Evolutionary conservation across 2,888 invertebrate genomes (phyloP), one percentile per base, ranked within the genome.

Genomic region (Polyommatus icarus): DNA sequence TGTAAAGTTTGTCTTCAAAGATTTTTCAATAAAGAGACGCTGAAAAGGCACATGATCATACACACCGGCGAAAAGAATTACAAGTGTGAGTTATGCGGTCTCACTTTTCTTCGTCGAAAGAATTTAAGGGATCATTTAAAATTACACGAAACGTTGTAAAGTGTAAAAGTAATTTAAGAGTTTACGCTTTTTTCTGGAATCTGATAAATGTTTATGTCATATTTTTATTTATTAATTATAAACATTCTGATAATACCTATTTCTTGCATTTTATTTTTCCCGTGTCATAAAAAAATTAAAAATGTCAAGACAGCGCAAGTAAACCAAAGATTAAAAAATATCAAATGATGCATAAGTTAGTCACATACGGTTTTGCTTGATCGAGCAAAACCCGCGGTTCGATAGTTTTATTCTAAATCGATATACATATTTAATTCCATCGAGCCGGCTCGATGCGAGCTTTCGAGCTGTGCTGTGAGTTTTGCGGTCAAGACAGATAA

Each of bases 11-110:
- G 95, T 78, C 88, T 90, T 3, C 94, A 94, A 76, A 89, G 94
- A 81, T 95, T 95, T 81, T 94, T 92, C 80, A 94, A 94, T 46
- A 95, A 95, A 81, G 94, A 95, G 78, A 94, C 95, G 10, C 84
- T 95, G 81, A 95, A 95, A 79, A 86, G 94, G 0, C 95, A 95
- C 79, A 94, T 95, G 94, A 92, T 95, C 5, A 95, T 94, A 67
- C 95, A 95, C 80, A 94, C 95, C 0, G 95, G 94, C 0, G 94
- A 94, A 75, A 95, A 95, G 83, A 95, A 95, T 77, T 93, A 94
- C 78, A 93, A 94, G 79, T 95, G 95, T 77, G 91, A 94, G 76
- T 87, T 94, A 2, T 95, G 95, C 77, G 91, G 94, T 0, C 93
- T 94, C 89, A 93, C 93, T 0, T 94, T 94, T 76, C 84, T 93